phyloP scores from a whole-genome alignment of 2,888 invertebrate genomes.

The Andrena camellia region DNA sequence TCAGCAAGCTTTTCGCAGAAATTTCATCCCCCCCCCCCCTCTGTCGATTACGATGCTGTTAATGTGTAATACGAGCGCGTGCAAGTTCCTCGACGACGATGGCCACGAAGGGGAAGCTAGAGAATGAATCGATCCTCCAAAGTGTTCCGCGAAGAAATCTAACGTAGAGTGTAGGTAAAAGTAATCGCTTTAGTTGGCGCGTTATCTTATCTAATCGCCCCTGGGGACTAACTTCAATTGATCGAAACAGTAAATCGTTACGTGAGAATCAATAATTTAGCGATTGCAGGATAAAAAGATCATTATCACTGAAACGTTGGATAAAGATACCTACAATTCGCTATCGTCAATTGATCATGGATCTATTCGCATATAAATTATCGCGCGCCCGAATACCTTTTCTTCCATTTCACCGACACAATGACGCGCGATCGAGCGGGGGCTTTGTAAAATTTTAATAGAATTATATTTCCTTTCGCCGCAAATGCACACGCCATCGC shows the following conservation, averaged over 20 bases:
- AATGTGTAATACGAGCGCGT: neutral
- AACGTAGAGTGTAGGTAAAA: slow-evolving; percentile 5
- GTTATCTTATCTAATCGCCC: slow-evolving; percentile 52
- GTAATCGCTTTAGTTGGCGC: slow-evolving; percentile 19
- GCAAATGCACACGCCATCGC: slow-evolving; percentile 32
- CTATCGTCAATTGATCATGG: slow-evolving; percentile 19
- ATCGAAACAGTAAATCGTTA: slow-evolving; percentile 29
- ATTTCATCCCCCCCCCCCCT: neutral
- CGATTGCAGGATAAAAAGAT: neutral
- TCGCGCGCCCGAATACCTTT: slow-evolving; percentile 25
- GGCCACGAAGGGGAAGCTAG: neutral
- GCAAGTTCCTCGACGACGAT: neutral
- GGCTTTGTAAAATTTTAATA: slow-evolving; percentile 60
- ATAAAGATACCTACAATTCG: neutral
- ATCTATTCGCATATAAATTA: slow-evolving; percentile 38
- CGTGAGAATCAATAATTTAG: neutral
- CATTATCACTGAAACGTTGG: neutral
- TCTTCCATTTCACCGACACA: neutral
- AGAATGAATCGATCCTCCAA: neutral
- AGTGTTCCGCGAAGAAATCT: too few relatives aligned
- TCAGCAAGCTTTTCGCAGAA: slow-evolving; percentile 14
- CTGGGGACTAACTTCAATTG: slow-evolving; percentile 15
- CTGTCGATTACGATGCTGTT: slow-evolving; percentile 20
- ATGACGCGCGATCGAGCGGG: slow-evolving; percentile 21
- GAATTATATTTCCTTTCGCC: slow-evolving; percentile 50